Percentiles rank a stretch among this genome's conserved stretches.
Conservation (phyloP, 2,797 vertebrate species). For the Hybognathus amarus region DNA sequence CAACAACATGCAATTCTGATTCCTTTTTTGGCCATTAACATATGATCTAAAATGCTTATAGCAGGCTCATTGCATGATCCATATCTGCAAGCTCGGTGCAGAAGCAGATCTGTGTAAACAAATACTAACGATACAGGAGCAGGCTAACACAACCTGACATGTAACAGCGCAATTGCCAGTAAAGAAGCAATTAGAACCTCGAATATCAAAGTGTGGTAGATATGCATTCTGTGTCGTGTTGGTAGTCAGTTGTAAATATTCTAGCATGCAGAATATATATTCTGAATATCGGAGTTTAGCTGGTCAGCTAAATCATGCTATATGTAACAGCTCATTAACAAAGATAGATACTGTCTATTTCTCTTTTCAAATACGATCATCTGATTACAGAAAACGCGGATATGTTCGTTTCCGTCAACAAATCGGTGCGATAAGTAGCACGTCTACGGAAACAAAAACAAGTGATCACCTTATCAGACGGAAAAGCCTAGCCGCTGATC, state of each 20-base stretch:
- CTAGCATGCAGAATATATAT: not conserved
- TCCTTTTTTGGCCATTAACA: not conserved
- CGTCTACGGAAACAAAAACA: not conserved
- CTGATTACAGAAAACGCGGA: not conserved
- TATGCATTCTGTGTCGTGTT: not conserved
- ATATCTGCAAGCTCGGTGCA: conserved; percentile 4
- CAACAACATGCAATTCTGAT: not conserved
- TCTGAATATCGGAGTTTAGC: conserved; percentile 7
- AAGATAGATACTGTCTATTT: not conserved
- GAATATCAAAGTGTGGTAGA: not conserved
- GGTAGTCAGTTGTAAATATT: not conserved
- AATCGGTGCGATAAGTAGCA: not conserved
- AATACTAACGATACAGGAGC: not conserved
- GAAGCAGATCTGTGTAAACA: conserved; percentile 33
- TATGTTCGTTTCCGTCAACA: not conserved
- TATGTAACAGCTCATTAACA: conserved; percentile 29
- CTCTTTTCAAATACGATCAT: not conserved
- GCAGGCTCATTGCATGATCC: not conserved
- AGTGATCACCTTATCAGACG: conserved; percentile 48
- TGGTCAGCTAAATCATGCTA: conserved; percentile 41
- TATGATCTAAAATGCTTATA: not conserved
- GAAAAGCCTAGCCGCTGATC: conserved; percentile 20
- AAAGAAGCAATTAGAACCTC: not conserved
- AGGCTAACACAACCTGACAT: not conserved
- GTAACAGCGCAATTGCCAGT: not conserved